Conservation (phyloP, 2,113 vertebrate species). For the Naja naja region DNA sequence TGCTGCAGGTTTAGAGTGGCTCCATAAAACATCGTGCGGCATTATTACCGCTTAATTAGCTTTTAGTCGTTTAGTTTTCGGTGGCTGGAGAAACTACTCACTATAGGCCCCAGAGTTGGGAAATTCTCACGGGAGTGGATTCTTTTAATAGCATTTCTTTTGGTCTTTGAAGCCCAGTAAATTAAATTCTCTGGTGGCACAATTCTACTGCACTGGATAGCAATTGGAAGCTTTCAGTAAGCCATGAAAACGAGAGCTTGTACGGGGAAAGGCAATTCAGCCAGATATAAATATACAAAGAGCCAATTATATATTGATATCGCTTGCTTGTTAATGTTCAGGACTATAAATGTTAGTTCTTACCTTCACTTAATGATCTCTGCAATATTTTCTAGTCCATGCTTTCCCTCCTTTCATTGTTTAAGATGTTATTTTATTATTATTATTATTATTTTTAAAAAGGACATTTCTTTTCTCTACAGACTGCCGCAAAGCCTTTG, state of each 20-base stretch:
- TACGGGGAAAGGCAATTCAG: not conserved
- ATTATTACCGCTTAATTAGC: not conserved
- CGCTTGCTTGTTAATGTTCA: not conserved
- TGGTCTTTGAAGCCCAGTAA: not conserved
- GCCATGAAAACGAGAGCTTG: not conserved
- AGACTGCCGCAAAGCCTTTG: slow-evolving; percentile 95
- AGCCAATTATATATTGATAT: not conserved
- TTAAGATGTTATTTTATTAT: not conserved
- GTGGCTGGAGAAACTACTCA: not conserved
- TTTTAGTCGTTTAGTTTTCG: not conserved
- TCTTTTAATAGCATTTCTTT: not conserved
- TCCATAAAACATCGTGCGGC: not conserved
- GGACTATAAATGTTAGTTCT: not conserved
- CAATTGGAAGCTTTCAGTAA: not conserved
- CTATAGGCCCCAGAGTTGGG: not conserved
- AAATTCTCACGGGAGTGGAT: not conserved
- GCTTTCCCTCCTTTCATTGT: not conserved
- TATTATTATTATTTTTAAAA: too few species aligned
- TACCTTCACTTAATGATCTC: not conserved
- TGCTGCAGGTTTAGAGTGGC: not conserved
- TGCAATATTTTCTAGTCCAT: not conserved
- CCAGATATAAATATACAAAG: not conserved
- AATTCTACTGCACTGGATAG: not conserved
- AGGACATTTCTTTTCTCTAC: slow-evolving; percentile 26
- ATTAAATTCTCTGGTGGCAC: not conserved